Evolutionary conservation across 2,888 invertebrate species (phyloP), one percentile per base, ranked within the genome.

Genomic region (Mayetiola destructor): DNA sequence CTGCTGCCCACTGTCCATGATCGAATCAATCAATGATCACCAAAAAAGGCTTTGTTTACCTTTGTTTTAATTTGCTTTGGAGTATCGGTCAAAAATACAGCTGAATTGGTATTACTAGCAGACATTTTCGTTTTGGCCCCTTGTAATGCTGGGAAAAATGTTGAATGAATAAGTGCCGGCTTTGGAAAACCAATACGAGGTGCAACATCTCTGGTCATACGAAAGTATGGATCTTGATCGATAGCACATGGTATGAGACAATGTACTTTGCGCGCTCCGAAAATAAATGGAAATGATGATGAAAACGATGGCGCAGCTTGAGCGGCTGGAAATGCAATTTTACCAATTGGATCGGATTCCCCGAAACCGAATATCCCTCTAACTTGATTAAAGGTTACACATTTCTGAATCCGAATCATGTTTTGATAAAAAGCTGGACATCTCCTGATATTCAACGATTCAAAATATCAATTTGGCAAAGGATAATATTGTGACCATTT

Each of bases 161-260:
- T 77, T 16, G 91, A 85, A 69, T 93, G 93, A 30, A 91, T 68
- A 42, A 92, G 73, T 4, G 95, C 81, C 57, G 99, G 93, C 72
- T 99, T 92, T 16, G 83, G 82, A 71, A 82, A 78, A 64, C 91
- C 87, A 14, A 99, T 74, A 12, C 86, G 80, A 0, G 96, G 93
- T 0, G 96, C 93, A n/a, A 96, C 95, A 74, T 99, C 99, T 57
- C 99, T 80, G 0, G 94, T 88, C 96, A 99, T 95, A 32, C 99
- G 81, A 74, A 99, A 99, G 73, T 97, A 99, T 0, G 99, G 99
- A 75, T 99, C 99, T 79, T 99, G 99, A 76, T 99, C 99, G 62
- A 99, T 99, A 9, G 95, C 99, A 74, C 99, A 99, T 0, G 99
- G 99, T 61, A 99, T 94, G 3, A 94, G 76, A 66, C 87, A 87